Base-by-base conservation (phyloP, 2,888 invertebrate genomes). In the Noctua janthina region DNA sequence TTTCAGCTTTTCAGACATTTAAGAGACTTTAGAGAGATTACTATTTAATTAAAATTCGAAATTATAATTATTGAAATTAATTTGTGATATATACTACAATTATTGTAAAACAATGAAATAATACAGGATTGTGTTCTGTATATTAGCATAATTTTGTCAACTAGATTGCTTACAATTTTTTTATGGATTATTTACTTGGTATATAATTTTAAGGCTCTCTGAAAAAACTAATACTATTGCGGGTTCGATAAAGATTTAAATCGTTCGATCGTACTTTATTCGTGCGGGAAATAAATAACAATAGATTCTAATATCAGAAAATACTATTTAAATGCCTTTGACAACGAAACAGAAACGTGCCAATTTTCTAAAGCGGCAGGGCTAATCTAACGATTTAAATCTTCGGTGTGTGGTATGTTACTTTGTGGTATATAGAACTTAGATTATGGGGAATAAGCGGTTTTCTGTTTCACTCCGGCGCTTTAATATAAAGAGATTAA, bases 101-200 rank as follows among this genome's bases (percentile, higher is more conserved):
- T 56, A 64, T 64, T 86, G 75, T 86, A 51, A 83, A 86, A 74
- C 67, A 82, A 73, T 86, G 68, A 82, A 86, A 46, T 69, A 68
- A 35, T 39, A 20, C 62, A 59, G 15, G 43, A 39, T 59, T 59
- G 56, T 59, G 15, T 86, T 76, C 13, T 83, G 51, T 84, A 62
- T 75, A 54, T 75, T 83, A 75, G 69, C n/a, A 62, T 66, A 49
- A 54, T 71, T 70, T 83, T 49, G 4, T 23, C 62, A 39, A 67
- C 66, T 85, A 49, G 43, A 64, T 35, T 54, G n/a, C 70, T 51
- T 71, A 56, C 17, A 46, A 43, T 43, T n/a, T 39, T 39, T 46
- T 39, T 29, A 20, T 59, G 23, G 62, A 39, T 35, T 39, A 29
- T 66, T 64, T 59, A n/a, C 17, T 39, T 51, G 8, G 51, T 69